Evolutionary conservation across 2,797 vertebrate species (phyloP).

Genomic region (Chrysocyon brachyurus): DNA sequence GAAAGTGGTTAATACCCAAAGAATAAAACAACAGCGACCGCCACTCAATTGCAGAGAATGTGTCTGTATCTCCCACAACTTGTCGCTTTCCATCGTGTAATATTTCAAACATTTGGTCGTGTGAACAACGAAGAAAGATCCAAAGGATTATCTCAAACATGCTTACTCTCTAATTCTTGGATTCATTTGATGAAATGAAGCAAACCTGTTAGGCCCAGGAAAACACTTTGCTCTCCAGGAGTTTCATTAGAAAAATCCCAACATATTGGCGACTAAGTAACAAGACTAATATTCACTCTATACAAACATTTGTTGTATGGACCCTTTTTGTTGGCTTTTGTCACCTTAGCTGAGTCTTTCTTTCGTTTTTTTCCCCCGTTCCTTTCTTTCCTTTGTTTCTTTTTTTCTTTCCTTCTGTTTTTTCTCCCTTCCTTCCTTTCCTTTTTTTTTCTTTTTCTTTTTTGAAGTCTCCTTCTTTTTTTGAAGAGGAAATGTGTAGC

Average conservation of each 20-base stretch:
- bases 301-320: not conserved
- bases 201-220: not conserved
- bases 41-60: not conserved
- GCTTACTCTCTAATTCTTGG: constrained; percentile 3
- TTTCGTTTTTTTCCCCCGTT: not conserved
- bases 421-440: too few relatives aligned
- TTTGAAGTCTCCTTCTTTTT: too few relatives aligned
- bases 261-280: not conserved
- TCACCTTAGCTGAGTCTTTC: not conserved
- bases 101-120: not conserved
- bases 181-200: not conserved
- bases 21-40: constrained; percentile 40
- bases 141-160: not conserved
- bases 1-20: constrained; percentile 51
- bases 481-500: not conserved
- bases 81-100: not conserved
- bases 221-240: not conserved
- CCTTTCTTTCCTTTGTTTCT: too few relatives aligned
- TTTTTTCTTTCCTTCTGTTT: too few relatives aligned
- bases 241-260: constrained; percentile 46
- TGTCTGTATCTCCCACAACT: not conserved
- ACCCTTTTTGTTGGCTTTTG: not conserved
- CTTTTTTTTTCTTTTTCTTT: too few relatives aligned
- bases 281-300: not conserved
- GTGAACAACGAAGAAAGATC: not conserved